Percentiles rank a stretch among this genome's conserved stretches.
Evolutionary conservation across 2,113 vertebrate genomes (phyloP).

Genomic region (Otus sunia): DNA sequence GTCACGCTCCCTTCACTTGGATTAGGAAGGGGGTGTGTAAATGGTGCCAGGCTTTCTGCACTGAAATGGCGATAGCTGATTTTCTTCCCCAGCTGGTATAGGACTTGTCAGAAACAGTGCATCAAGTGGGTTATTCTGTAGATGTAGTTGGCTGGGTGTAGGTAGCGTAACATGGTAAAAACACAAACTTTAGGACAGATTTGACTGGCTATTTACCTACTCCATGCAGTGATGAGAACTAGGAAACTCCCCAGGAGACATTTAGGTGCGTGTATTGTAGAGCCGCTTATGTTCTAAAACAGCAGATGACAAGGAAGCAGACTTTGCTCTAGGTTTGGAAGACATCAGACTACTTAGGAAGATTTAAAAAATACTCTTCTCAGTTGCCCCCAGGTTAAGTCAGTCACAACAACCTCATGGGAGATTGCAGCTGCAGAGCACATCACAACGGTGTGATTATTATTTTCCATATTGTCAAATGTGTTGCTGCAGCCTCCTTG

Average conservation of each 20-base stretch:
- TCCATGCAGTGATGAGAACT: too few species aligned
- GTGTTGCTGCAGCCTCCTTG: rapidly evolving
- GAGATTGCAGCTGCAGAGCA: background rate
- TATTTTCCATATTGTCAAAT: background rate
- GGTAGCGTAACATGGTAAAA: background rate
- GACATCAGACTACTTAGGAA: background rate
- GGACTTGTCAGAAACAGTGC: background rate
- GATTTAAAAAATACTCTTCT: background rate
- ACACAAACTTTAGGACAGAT: background rate
- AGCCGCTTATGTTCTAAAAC: background rate
- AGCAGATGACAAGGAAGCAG: rapidly evolving
- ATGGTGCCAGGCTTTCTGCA: too few species aligned
- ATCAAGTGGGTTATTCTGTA: background rate
- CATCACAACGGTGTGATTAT: background rate
- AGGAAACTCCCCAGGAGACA: background rate
- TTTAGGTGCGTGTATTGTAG: rapidly evolving
- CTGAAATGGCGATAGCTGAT: rapidly evolving
- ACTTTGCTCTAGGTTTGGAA: background rate
- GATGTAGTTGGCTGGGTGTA: background rate
- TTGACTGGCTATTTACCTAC: background rate
- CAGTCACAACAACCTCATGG: background rate
- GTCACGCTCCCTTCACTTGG: background rate
- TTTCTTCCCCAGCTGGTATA: background rate
- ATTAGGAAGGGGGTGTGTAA: too few species aligned
- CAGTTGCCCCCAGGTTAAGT: background rate